A percentile compares a stretch with the other conserved stretches of the same genome.
Conservation (phyloP, 2,797 vertebrate species). For the Hephaestus fuliginosus region DNA sequence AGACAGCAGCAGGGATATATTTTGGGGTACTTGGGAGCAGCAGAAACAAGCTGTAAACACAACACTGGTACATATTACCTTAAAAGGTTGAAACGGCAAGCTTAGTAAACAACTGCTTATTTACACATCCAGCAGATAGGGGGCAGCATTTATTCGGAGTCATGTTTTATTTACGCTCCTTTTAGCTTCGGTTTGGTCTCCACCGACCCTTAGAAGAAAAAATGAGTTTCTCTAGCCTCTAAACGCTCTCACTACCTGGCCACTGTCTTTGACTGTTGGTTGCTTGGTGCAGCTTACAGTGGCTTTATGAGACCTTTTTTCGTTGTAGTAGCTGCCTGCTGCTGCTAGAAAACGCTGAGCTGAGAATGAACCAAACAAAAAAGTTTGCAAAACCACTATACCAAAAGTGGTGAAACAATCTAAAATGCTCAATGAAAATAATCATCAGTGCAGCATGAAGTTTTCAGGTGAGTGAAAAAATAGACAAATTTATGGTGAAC, state of each 20-base stretch:
- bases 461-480: neutral
- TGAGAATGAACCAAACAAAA: neutral
- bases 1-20: too few relatives aligned
- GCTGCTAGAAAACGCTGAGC: neutral
- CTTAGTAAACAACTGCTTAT: neutral
- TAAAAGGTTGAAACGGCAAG: neutral
- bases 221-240: neutral
- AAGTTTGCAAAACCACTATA: neutral
- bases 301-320: neutral
- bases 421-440: neutral
- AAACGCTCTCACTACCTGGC: neutral
- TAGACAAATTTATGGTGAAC: neutral
- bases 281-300: too few relatives aligned
- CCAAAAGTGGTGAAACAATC: neutral
- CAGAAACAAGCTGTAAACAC: neutral
- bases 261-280: neutral
- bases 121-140: neutral
- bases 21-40: too few relatives aligned
- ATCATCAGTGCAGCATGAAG: neutral
- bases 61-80: neutral
- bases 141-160: neutral
- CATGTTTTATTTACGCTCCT: neutral
- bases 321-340: neutral
- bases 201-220: neutral
- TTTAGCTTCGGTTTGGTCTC: conserved; percentile 1